Base-by-base conservation (phyloP, 2,888 invertebrate genomes). In the Drosophila nr. fundita region DNA sequence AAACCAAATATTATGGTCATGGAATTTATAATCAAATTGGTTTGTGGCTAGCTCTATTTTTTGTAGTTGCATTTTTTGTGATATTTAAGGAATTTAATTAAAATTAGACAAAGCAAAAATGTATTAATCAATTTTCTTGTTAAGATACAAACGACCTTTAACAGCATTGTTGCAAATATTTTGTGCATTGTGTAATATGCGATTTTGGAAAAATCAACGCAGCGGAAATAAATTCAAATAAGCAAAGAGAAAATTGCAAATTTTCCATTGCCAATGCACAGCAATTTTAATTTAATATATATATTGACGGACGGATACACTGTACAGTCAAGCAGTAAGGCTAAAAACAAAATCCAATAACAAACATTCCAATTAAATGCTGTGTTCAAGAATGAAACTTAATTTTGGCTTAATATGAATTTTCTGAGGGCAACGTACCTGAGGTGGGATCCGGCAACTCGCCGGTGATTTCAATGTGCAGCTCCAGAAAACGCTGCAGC, bases 381-480 rank as follows among this genome's bases (percentile, higher is more conserved):
- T 77, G 53, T 77, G 58, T 38, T 60, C 48, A 52, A 63, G 15
- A 62, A 76, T 66, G 48, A 62, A 68, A 52, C 60, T 60, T 34
- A 27, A 58, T 61, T 49, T 38, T 21, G 2, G 1, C 38, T 4
- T 10, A 4, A 15, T 24, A 7, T 24, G 11, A 2, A 32, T 61
- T 32, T 40, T 2, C 32, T 13, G 1, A 7, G 45, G 2, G 40
- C 3, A 21, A 80, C 78, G 88, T 89, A 93, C 93, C 97, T 92
- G 97, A 97, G 73, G 97, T 97, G 49, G 97, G 98, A 93, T 98
- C 97, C 75, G 98, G 98, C 60, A 98, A 94, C 92, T 98, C 98
- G 77, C 98, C 98, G 62, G 97, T 97, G 77, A 98, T 98, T 93
- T 98, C 97, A 92, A 97, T 97, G 92, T 98, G 98, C 69, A 99